Evolutionary conservation across 1,140 invertebrate species (phyloP).

Genomic region (Wiebesia pumilae): DNA sequence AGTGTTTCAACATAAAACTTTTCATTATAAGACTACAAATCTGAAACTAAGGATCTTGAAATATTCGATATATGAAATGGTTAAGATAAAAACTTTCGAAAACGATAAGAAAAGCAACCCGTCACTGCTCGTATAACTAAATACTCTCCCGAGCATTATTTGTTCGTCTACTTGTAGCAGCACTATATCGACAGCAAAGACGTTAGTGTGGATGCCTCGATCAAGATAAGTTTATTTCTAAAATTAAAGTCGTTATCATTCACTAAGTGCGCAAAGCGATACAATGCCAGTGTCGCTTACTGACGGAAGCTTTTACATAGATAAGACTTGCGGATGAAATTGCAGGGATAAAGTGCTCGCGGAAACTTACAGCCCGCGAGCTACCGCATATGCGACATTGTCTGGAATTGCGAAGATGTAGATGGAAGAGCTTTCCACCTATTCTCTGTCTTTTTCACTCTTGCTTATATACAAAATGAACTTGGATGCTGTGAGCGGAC

Average conservation of each 20-base stretch:
- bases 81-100: background rate
- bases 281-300: background rate
- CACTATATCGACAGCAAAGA: background rate
- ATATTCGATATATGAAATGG: too few relatives aligned
- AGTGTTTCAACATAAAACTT: too few relatives aligned
- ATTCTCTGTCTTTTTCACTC: too few relatives aligned
- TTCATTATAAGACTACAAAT: too few relatives aligned
- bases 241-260: conserved; percentile 31
- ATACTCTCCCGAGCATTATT: background rate
- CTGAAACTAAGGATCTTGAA: too few relatives aligned
- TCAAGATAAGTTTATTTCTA: conserved; percentile 13
- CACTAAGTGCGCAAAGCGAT: background rate
- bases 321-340: conserved; percentile 11
- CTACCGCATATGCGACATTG: background rate
- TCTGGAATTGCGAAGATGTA: background rate
- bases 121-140: background rate
- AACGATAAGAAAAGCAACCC: background rate
- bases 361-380: background rate
- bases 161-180: background rate
- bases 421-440: background rate
- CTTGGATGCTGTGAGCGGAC: background rate
- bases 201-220: background rate
- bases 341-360: background rate
- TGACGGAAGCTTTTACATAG: background rate
- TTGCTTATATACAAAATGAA: background rate